These are phyloP conservation scores for Stegastes partitus DNA, from an alignment of 2,113 vertebrate species.

Conservation along the genomic window DNA sequence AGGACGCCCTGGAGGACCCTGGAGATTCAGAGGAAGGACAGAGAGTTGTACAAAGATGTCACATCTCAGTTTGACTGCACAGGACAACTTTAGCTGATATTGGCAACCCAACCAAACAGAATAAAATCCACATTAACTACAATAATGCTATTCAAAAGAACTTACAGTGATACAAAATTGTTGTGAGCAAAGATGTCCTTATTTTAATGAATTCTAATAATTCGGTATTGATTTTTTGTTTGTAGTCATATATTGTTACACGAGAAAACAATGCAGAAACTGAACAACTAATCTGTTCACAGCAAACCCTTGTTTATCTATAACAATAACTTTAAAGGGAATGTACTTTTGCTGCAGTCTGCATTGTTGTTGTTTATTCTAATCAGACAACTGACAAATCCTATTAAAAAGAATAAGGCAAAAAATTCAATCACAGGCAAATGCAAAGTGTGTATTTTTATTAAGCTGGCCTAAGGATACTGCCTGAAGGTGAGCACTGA, in stretches of 20 bases:
- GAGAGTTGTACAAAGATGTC: background rate
- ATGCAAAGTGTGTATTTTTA: background rate
- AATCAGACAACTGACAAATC: slow-evolving; percentile 3
- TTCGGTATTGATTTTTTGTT: slow-evolving; percentile 9
- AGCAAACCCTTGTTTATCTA: slow-evolving; percentile 16
- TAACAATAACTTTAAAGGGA: background rate
- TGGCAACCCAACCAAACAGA: background rate
- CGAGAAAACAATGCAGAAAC: background rate
- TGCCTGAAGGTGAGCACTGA: slow-evolving; percentile 4
- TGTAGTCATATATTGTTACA: slow-evolving; percentile 11
- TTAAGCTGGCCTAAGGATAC: background rate
- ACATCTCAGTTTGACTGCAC: background rate
- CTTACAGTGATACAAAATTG: background rate
- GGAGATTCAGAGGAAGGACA: slow-evolving; percentile 16
- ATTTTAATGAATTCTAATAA: background rate
- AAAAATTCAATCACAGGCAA: slow-evolving; percentile 1
- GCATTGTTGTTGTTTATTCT: slow-evolving; percentile 25
- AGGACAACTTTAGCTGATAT: background rate
- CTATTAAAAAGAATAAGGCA: background rate
- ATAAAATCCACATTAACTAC: background rate
- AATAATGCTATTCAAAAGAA: background rate
- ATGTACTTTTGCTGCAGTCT: background rate
- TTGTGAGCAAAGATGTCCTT: background rate
- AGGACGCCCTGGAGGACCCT: slow-evolving; percentile 95
- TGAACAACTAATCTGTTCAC: slow-evolving; percentile 17